Evolutionary conservation across 1,140 invertebrate genomes (phyloP).

Genomic region (Lepidotrigona ventralis): DNA sequence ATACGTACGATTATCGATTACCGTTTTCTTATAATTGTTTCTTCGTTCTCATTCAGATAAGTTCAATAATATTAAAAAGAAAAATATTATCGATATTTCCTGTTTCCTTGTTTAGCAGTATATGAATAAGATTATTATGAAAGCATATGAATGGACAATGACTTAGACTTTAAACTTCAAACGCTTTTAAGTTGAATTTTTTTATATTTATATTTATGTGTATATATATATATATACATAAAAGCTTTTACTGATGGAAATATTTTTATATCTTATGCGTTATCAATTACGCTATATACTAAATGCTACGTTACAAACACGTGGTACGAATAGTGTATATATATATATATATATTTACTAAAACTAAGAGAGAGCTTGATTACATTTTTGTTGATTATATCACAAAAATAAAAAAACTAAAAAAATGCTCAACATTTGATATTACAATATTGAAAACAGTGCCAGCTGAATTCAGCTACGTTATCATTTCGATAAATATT

Average conservation of each 20-base stretch:
- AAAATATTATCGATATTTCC: neutral
- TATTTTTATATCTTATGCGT: neutral
- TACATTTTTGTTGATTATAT: neutral
- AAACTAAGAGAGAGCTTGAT: neutral
- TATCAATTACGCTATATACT: neutral
- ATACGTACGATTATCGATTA: neutral
- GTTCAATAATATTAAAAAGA: neutral
- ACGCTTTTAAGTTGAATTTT: neutral
- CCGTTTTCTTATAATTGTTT: too few relatives aligned
- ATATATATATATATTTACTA: neutral
- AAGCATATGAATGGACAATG: neutral
- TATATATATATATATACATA: neutral
- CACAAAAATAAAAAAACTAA: neutral
- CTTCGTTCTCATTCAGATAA: neutral
- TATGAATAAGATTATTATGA: neutral
- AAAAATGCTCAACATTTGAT: neutral
- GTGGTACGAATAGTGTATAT: neutral
- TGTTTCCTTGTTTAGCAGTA: too few relatives aligned
- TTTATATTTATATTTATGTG: neutral
- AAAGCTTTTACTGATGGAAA: neutral
- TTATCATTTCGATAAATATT: slow-evolving; percentile 5
- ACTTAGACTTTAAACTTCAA: neutral
- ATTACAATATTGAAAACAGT: slow-evolving; percentile 19
- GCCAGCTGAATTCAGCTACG: slow-evolving; percentile 1
- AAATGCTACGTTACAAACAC: neutral